Evolutionary conservation across 2,888 invertebrate species (phyloP), one percentile per base, ranked within the genome.

Genomic region (Parthenolecanium corni): DNA sequence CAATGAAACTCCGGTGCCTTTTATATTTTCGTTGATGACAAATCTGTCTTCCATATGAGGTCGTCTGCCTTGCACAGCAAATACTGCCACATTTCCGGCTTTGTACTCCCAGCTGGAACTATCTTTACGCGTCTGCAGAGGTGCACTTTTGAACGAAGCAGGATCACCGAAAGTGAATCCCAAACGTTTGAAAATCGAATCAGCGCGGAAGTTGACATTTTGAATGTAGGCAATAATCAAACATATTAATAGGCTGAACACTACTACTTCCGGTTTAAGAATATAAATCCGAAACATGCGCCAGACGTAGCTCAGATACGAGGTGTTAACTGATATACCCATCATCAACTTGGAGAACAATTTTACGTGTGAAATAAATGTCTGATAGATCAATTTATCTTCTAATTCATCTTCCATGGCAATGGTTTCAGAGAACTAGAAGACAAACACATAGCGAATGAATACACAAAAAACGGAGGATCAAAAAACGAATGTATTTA

Each of bases 31-130:
- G 68, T 89, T 85, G 58, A 93, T 82, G 63, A 90, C 89, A 74
- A 90, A 94, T 71, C 93, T 80, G 74, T 95, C 94, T 78, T 95
- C 95, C 94, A 95, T 95, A 68, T 86, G 86, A 66, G 86, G 83
- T 71, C 94, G 78, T 67, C 91, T 80, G 2, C 95, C 95, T 75
- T 91, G 88, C 66, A 95, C 82, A 25, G 94, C 93, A 75, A 87
- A 94, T 47, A 85, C 91, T 25, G 90, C 89, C 69, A 89, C 84
- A 66, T 84, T 78, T 5, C 81, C 80, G 53, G 84, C 82, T 71
- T 83, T 81, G 65, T 85, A 76, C 71, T 91, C 85, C 91, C 92
- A 93, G 69, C 79, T 79, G 64, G 79, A 75, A 69, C 80, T 78
- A 65, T 70, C 69, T 25, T 67, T 68, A 31, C 62, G 36, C 16